Conservation (phyloP, 2,113 vertebrate species). For the Corynorhinus townsendii region DNA sequence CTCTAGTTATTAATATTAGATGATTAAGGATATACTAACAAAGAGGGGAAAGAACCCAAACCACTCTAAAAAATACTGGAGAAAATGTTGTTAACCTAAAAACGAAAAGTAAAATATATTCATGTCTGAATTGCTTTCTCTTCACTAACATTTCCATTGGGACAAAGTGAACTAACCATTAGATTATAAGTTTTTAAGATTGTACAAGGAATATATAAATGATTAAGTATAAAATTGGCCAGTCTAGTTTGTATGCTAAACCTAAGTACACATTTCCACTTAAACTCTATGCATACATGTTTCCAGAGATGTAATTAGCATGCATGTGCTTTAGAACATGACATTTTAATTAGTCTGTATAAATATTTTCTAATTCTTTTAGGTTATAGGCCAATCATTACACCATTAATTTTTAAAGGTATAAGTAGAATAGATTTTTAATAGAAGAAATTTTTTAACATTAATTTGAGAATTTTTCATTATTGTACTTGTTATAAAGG, state of each 20-base stretch:
- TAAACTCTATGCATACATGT: neutral
- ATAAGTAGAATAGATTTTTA: neutral
- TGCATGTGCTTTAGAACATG: neutral
- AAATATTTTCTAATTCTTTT: slow-evolving; percentile 23
- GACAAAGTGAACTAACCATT: neutral
- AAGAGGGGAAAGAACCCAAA: neutral
- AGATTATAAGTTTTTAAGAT: neutral
- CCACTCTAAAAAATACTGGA: neutral
- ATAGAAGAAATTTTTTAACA: neutral
- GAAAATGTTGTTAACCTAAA: neutral
- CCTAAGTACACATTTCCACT: neutral
- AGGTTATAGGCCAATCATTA: neutral
- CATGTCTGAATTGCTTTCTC: neutral
- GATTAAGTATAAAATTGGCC: neutral
- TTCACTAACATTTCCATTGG: neutral
- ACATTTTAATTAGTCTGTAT: neutral
- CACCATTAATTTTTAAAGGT: neutral
- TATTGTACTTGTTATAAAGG: neutral
- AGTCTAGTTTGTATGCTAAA: neutral
- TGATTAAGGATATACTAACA: neutral
- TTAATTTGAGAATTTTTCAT: slow-evolving; percentile 18
- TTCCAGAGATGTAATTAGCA: neutral
- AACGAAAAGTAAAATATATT: neutral
- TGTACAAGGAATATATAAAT: neutral
- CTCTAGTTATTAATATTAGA: neutral